Evolutionary conservation across 2,797 vertebrate genomes (phyloP).

Genomic region (Basileuterus tristriatus): DNA sequence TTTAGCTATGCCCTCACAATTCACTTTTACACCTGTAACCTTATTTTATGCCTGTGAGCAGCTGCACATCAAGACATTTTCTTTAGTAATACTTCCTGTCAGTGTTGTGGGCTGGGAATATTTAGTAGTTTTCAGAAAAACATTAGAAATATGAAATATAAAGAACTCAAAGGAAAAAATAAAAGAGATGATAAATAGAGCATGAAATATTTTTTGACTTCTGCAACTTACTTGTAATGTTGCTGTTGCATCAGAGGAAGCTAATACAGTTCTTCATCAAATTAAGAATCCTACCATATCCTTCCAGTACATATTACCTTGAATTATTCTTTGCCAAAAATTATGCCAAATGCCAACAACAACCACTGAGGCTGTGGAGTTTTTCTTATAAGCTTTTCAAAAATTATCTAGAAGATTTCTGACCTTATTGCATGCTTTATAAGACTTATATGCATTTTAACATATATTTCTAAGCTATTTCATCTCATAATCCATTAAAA

Average conservation of each 20-base stretch:
- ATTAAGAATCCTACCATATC: neutral
- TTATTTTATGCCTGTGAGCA: neutral
- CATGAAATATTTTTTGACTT: neutral
- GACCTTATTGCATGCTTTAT: neutral
- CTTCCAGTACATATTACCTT: neutral
- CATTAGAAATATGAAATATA: neutral
- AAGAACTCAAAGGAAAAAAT: neutral
- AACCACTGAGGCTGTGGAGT: neutral
- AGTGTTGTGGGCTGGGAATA: neutral
- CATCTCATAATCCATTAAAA: neutral
- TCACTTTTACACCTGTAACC: neutral
- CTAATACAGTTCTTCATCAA: neutral
- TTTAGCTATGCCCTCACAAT: neutral
- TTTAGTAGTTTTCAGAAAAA: neutral
- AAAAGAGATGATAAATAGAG: neutral
- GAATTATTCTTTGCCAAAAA: neutral
- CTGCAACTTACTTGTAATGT: neutral
- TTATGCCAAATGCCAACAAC: neutral
- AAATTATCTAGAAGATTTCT: neutral
- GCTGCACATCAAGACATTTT: neutral
- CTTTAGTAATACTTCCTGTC: neutral
- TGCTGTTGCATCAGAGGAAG: neutral
- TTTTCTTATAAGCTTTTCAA: neutral
- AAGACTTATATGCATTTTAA: neutral
- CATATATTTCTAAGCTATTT: neutral